Evolutionary conservation across 2,113 vertebrate species (phyloP).

Genomic region (Calypte anna): DNA sequence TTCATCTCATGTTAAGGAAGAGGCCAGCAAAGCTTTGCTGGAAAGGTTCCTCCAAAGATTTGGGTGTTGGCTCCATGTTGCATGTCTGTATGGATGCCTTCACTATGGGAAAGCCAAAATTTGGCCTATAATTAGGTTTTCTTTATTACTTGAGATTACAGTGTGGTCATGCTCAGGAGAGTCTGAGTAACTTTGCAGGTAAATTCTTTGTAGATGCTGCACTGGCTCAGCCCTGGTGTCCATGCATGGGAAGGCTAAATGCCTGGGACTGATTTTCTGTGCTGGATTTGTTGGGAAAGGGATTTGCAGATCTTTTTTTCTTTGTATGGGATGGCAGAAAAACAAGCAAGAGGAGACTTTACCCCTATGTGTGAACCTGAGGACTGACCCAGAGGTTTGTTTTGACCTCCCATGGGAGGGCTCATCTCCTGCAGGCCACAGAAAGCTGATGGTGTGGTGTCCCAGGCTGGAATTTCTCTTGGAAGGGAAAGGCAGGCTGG

Average conservation of each 20-base stretch:
- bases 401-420: neutral
- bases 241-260: neutral
- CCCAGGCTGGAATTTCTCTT: neutral
- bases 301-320: neutral
- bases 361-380: neutral
- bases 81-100: neutral
- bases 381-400: neutral
- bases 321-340: neutral
- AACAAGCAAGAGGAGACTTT: neutral
- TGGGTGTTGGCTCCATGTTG: neutral
- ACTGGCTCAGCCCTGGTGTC: neutral
- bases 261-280: neutral
- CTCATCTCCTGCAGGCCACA: neutral
- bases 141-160: neutral
- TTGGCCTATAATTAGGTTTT: neutral
- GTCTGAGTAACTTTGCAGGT: neutral
- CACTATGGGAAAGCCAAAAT: neutral
- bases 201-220: neutral
- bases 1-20: neutral
- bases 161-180: neutral
- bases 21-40: neutral
- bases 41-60: neutral
- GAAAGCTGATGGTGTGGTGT: neutral
- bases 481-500: neutral
- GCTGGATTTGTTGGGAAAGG: neutral